A percentile compares a stretch with the other conserved stretches of the same genome.
phyloP scores from a whole-genome alignment of 1,140 invertebrate genomes.

The Plectrocnemia conspersa region DNA sequence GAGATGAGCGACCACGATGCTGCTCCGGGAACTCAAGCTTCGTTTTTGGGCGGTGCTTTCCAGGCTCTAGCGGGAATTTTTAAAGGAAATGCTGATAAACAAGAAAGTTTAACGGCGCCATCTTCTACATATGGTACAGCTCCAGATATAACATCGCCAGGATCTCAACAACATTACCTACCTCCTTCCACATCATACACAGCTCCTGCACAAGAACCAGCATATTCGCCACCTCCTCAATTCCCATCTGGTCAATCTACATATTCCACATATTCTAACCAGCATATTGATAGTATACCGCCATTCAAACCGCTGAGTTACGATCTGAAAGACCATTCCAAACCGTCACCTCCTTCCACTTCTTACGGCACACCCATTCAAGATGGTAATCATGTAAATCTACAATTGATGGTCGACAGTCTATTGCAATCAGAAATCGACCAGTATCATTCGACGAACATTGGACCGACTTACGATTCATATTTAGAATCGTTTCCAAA shows the following conservation, averaged over 20 bases:
- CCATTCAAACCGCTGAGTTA: slow-evolving; percentile 26
- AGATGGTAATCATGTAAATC: slow-evolving; percentile 9
- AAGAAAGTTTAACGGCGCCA: too few species aligned
- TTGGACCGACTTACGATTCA: slow-evolving; percentile 19
- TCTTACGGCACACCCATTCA: slow-evolving; percentile 28
- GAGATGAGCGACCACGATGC: slow-evolving; percentile 43
- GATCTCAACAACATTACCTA: too few species aligned
- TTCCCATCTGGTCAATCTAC: slow-evolving; percentile 3
- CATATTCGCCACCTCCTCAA: slow-evolving; percentile 28
- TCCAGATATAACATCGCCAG: too few species aligned
- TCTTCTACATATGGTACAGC: too few species aligned
- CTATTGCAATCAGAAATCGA: slow-evolving; percentile 14
- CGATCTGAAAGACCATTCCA: neutral
- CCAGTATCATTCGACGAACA: neutral
- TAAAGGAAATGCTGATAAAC: neutral
- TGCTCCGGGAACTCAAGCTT: slow-evolving; percentile 12
- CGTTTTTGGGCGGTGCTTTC: slow-evolving; percentile 23
- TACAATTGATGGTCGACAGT: slow-evolving; percentile 30
- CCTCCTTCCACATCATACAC: slow-evolving; percentile 39
- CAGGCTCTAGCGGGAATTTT: slow-evolving; percentile 31
- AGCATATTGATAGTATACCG: slow-evolving; percentile 12
- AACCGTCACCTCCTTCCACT: slow-evolving; percentile 10
- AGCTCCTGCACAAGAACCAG: slow-evolving; percentile 35
- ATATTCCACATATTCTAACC: slow-evolving; percentile 21
- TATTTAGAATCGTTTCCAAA: slow-evolving; percentile 23